Percentiles rank a stretch among this genome's conserved stretches.
Conservation (phyloP, 2,888 invertebrate species). For the Lasioglossum oenotherae region DNA sequence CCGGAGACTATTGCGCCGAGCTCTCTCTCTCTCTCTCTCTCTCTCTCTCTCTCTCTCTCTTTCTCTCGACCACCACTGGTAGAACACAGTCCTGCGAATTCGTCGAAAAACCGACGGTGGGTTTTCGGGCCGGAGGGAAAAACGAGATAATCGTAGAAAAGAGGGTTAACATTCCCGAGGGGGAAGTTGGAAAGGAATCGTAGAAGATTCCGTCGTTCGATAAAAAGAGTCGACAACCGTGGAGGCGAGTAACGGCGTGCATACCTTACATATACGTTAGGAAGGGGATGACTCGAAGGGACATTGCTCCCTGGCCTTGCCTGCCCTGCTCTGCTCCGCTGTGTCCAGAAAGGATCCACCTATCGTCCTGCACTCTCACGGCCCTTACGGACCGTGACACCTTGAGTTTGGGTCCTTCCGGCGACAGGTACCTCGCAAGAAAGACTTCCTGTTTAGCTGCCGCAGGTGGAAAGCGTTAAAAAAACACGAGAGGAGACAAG, state of each 20-base stretch:
- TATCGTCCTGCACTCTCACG: conserved; percentile 71
- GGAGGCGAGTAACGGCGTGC: conserved; percentile 77
- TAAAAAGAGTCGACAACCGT: conserved; percentile 74
- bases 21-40: not conserved
- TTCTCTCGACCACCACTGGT: not conserved
- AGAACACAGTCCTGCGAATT: not conserved
- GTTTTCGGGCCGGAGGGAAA: not conserved
- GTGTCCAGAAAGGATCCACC: conserved; percentile 72
- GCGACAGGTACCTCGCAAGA: conserved; percentile 51
- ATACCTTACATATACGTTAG: conserved; percentile 77
- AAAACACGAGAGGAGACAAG: not conserved
- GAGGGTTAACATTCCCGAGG: conserved; percentile 56
- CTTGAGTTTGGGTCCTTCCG: conserved; percentile 63
- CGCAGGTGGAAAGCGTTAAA: not conserved
- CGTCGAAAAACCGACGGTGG: conserved; percentile 7
- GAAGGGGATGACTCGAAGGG: conserved; percentile 81
- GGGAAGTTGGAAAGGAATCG: conserved; percentile 59
- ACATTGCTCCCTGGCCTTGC: conserved; percentile 80
- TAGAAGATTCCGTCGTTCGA: conserved; percentile 72
- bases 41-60: not conserved
- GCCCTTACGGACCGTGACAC: conserved; percentile 71
- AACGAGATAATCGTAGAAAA: not conserved
- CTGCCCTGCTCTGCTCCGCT: conserved; percentile 73
- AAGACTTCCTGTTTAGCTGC: conserved; percentile 48
- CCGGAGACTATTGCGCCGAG: not conserved